A percentile compares a stretch with the other conserved stretches of the same genome.
Evolutionary conservation across 2,888 invertebrate genomes (phyloP).

Genomic region (Eristalinus sepulchralis): DNA sequence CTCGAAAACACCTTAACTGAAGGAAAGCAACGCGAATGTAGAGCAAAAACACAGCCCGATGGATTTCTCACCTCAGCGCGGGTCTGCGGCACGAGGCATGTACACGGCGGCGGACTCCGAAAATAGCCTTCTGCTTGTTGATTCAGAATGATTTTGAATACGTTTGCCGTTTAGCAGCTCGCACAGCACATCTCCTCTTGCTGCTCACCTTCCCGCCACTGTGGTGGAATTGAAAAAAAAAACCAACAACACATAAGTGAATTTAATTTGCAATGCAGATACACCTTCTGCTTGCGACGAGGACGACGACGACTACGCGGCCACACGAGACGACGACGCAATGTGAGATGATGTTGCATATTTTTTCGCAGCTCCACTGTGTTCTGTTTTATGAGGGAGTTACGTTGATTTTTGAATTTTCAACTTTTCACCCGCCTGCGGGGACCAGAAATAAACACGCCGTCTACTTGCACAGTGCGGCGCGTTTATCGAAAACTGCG

Average conservation of each 20-base stretch:
- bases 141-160: slow-evolving; percentile 40
- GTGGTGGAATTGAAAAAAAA: slow-evolving; percentile 23
- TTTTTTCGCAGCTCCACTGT: not conserved
- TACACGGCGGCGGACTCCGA: slow-evolving; percentile 28
- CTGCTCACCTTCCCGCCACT: not conserved
- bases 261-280: slow-evolving; percentile 69
- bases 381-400: slow-evolving; percentile 39
- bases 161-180: not conserved
- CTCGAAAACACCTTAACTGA: not conserved
- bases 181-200: not conserved
- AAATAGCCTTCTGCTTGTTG: slow-evolving; percentile 64
- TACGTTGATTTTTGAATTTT: slow-evolving; percentile 59
- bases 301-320: slow-evolving; percentile 1
- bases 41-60: slow-evolving; percentile 12
- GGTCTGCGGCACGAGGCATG: not conserved
- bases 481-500: not conserved
- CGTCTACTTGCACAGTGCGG: not conserved
- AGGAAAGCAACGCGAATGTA: not conserved
- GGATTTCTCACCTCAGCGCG: slow-evolving; percentile 42
- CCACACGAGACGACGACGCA: not conserved
- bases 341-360: not conserved
- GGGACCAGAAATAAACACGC: slow-evolving; percentile 24
- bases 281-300: slow-evolving; percentile 31
- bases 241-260: slow-evolving; percentile 35
- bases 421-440: slow-evolving; percentile 46